Evolutionary conservation across 2,888 invertebrate genomes (phyloP).

Genomic region (Cheilosia pagana): DNA sequence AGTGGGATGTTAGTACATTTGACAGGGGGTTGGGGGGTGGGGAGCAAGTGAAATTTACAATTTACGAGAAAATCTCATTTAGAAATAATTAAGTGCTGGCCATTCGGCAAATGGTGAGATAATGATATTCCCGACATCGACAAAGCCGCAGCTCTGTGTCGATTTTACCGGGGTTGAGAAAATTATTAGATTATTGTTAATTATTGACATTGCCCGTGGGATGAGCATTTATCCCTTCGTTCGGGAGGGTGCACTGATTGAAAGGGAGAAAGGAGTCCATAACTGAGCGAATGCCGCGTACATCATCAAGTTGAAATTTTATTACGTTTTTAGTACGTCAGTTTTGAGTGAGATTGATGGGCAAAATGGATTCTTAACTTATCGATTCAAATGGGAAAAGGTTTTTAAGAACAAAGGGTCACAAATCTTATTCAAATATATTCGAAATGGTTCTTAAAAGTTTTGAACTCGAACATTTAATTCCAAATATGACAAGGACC

Average conservation of each 20-base stretch:
- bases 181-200: constrained; percentile 73
- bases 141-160: constrained; percentile 8
- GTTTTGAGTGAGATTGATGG: neutral
- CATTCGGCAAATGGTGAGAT: constrained; percentile 58
- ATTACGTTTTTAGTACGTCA: neutral
- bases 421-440: too few species aligned
- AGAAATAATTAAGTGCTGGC: constrained; percentile 73
- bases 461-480: too few species aligned
- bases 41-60: constrained; percentile 62
- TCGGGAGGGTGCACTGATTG: constrained; percentile 35
- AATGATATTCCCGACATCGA: constrained; percentile 56
- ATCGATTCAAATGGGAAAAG: too few species aligned
- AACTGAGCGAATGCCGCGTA: neutral
- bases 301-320: neutral
- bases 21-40: neutral
- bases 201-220: constrained; percentile 65
- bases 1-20: constrained; percentile 6
- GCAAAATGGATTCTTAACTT: neutral
- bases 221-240: neutral
- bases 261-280: constrained; percentile 3
- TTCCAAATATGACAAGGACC: too few species aligned
- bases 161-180: constrained; percentile 35
- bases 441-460: too few species aligned
- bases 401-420: too few species aligned
- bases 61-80: constrained; percentile 74